These are phyloP conservation scores for Psix sp. DNA, from an alignment of 1,140 invertebrate species.

Conservation along the genomic window DNA sequence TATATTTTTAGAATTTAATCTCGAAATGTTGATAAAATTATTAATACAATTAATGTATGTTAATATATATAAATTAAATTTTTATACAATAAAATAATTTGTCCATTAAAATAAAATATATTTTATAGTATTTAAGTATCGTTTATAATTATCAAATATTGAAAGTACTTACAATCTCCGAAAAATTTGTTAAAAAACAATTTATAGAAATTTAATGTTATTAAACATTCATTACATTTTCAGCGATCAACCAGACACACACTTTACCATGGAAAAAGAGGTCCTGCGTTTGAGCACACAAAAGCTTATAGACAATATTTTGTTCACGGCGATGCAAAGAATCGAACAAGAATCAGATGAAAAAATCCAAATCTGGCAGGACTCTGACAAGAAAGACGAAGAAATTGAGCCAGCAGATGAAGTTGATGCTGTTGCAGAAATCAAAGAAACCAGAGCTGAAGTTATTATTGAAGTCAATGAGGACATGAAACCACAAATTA, in stretches of 20 bases:
- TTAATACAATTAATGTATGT: no score
- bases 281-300: constrained; percentile 7
- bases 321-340: constrained; percentile 26
- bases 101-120: no score
- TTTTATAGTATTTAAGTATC: no score
- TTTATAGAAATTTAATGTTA: no score
- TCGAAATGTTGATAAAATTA: no score
- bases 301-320: constrained; percentile 29
- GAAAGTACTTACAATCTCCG: no score
- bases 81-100: no score
- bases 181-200: no score
- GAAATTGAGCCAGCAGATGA: constrained; percentile 2
- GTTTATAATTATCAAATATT: no score
- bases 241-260: constrained; percentile 2
- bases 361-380: constrained; percentile 67
- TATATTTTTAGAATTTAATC: no score
- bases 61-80: no score
- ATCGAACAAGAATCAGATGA: constrained; percentile 40
- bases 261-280: constrained; percentile 7
- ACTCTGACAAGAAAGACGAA: constrained; percentile 28
- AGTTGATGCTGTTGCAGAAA: neutral
- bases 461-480: neutral
- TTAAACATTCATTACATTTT: constrained; percentile 7
- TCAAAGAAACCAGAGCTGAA: neutral
- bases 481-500: neutral